Evolutionary conservation across 1,140 invertebrate genomes (phyloP).

Genomic region (Cyphomyrmex costatus): DNA sequence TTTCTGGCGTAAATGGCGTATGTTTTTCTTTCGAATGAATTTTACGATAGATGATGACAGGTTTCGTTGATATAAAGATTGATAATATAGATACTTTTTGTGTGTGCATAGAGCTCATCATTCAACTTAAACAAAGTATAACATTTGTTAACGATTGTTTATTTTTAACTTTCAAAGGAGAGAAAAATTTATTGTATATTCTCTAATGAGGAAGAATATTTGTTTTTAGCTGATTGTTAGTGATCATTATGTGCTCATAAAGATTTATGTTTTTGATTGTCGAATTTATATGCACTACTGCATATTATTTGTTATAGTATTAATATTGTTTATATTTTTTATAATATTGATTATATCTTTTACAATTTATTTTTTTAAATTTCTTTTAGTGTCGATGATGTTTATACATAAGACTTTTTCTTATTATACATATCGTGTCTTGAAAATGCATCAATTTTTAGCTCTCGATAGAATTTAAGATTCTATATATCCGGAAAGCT

Average conservation of each 20-base stretch:
- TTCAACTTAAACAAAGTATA: not conserved
- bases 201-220: not conserved
- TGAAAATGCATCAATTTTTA: constrained; percentile 82
- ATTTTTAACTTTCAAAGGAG: not conserved
- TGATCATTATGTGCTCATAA: not conserved
- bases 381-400: constrained; percentile 19
- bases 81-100: constrained; percentile 14
- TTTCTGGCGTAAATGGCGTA: not conserved
- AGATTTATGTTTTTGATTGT: not conserved
- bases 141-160: not conserved
- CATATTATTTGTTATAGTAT: not conserved
- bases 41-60: not conserved
- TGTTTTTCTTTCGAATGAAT: not conserved
- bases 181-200: not conserved
- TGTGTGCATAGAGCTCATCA: not conserved
- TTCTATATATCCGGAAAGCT: constrained; percentile 60
- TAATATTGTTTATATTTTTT: not conserved
- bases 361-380: constrained; percentile 8
- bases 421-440: constrained; percentile 81
- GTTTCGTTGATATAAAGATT: not conserved
- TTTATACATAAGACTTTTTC: constrained; percentile 75
- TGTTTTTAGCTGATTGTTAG: not conserved
- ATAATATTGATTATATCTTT: not conserved
- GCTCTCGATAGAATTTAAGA: constrained; percentile 73
- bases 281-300: not conserved